Base-by-base conservation (phyloP, 2,113 vertebrate species). In the Lynx canadensis region DNA sequence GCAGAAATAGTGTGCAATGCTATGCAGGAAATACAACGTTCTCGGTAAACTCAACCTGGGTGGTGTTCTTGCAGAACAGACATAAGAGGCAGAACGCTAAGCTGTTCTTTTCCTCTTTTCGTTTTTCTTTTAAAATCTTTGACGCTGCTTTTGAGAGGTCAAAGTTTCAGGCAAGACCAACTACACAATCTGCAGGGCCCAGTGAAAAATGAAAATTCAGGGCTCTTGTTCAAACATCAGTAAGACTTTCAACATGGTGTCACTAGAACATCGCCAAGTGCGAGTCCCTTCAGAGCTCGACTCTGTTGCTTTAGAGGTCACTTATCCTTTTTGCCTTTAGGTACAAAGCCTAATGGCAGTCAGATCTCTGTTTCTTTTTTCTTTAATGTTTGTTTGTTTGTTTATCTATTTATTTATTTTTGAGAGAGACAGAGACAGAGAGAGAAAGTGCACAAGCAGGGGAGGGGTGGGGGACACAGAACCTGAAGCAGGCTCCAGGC, bases 201-300 rank as follows among this genome's bases (percentile, higher is more conserved):
- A 65, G 52, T 25, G 68, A 38, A 48, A 90, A 90, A 65, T 60
- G n/a, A 87, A 90, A 83, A 38, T 3, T 14, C 7, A 9, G 38
- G 68, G 7, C 12, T 88, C 52, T 68, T 68, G 18, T 60, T 78
- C 36, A 50, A 60, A 96, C 81, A 27, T 21, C 7, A 16, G 7
- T 1, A 19, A 71, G 33, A 57, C 33, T 92, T 52, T 41, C 74
- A 41, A n/a, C 9, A 10, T 0, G 15, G 69, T 0, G 29, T n/a
- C 36, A 25, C 7, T 1, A 13, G 68, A 18, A 16, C 2, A 60
- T 36, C 36, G 66, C n/a, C 66, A 8, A 31, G 29, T 0, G 0
- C 7, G 9, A 5, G 84, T 7, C 36, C 23, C 57, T 76, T 25
- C 21, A 4, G 60, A 23, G 27, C 27, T 55, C 5, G 23, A 57